Evolutionary conservation across 23 tunicate genomes (phyloP), one percentile per base, ranked within the genome.

Genomic region (Trididemnum miniatum): DNA sequence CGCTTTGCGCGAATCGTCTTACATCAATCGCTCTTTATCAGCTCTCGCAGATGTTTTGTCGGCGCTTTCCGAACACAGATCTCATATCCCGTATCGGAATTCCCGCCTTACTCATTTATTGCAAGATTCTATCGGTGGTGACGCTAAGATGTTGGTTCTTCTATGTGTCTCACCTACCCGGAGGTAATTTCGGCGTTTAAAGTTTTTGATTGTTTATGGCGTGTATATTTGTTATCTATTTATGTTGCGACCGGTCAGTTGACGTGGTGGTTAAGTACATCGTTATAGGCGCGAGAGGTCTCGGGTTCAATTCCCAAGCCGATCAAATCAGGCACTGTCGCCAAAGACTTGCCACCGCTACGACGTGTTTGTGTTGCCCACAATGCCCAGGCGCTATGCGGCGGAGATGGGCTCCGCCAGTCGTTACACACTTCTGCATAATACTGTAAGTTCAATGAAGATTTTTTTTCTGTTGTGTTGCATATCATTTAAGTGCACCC

Each of bases 91-190:
- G 12, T 88, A 88, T 49, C 67, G 92, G 3, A 88, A 88, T 72
- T 88, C 92, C 26, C 60, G 85, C 30, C 83, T 88, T 31, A 88
- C 92, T 28, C 83, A 86, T 39, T 72, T 88, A 18, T 71, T 88
- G 50, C 92, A 88, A 57, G 92, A 88, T 62, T 88, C 92, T 12
- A 82, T 88, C 2, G 92, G 92, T 0, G 92, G 92, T 9, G 92
- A 88, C 2, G 92, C 92, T 12, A 88, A 88, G 50, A 87, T 88
- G 76, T 33, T 82, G 35, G 80, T 88, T 7, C 51, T 88, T 73
- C 71, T 88, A 35, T 88, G 92, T 50, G 92, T 82, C 28, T 88
- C 92, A 34, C 92, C 92, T 12, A 69, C 87, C 1, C 39, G 65
- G 36, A 82, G 49, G 85, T 82, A 49, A 67, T n/a, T n/a, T n/a